A percentile compares a stretch with the other conserved stretches of the same genome.
Evolutionary conservation across 2,888 invertebrate genomes (phyloP).

Genomic region (Pachycephus smyrnensis): DNA sequence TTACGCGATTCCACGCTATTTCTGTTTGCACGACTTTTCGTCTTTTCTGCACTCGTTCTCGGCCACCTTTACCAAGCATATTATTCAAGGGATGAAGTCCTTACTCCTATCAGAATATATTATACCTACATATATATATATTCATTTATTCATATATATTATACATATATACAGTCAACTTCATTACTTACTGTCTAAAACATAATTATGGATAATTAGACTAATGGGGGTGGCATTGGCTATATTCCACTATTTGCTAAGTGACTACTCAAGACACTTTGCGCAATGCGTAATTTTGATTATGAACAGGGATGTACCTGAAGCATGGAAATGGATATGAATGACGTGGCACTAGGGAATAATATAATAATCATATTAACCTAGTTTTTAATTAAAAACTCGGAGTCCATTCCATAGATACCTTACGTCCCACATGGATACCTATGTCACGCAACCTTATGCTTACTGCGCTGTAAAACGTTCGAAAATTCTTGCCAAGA

Average conservation of each 20-base stretch:
- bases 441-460: neutral
- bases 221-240: too few species aligned
- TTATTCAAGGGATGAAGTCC: neutral
- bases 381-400: neutral
- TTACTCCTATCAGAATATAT: neutral
- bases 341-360: neutral
- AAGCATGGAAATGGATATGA: too few species aligned
- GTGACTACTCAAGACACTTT: neutral
- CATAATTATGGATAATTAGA: too few species aligned
- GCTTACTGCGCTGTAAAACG: neutral
- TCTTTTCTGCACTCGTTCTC: too few species aligned
- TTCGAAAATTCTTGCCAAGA: slow-evolving; percentile 17
- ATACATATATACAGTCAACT: too few species aligned
- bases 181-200: too few species aligned
- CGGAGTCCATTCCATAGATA: too few species aligned
- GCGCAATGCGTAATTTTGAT: neutral
- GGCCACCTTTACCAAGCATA: neutral
- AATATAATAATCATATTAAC: neutral
- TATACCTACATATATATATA: too few species aligned
- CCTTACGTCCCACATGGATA: neutral
- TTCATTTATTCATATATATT: too few species aligned
- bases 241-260: too few species aligned
- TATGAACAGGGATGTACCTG: neutral
- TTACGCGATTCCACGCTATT: neutral
- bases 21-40: slow-evolving; percentile 3